Evolutionary conservation across 2,888 invertebrate genomes (phyloP), one percentile per base, ranked within the genome.

Genomic region (Eurytoma californica): DNA sequence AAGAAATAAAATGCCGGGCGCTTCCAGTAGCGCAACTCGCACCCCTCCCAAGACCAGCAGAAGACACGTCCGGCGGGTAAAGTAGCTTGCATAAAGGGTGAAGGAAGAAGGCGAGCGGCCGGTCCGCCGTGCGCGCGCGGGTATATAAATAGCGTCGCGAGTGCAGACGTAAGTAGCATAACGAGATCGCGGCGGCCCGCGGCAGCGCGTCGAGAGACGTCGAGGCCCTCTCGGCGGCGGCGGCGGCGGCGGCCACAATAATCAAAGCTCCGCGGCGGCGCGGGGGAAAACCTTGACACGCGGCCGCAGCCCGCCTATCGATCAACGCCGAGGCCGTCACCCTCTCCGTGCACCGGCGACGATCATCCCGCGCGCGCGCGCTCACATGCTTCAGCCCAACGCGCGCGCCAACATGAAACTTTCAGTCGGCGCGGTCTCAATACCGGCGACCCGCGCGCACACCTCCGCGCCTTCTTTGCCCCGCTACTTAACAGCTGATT

Each of bases 291-390:
- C 85, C 85, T 85, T 86, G 85, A 84, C 86, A 86, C 83, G 83
- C 80, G 77, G 82, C 82, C 76, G 82, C 69, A 61, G 80, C 65
- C 68, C 30, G 69, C 55, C 86, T 86, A 86, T 86, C 87, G 87
- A 87, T 88, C 88, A 87, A 87, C 87, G 84, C 74, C 87, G 87
- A 89, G 87, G 88, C 87, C 87, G 86, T 88, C 88, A 86, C 86
- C 81, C 81, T 79, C 79, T 75, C 68, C 70, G 70, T 18, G 68
- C n/a, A 14, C 68, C 18, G 20, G 20, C 69, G 30, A 30, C 20
- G 24, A 70, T 57, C 79, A 16, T 47, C 53, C 20, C 60, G 5
- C 18, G 9, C 16, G 47, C 51, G 5, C 18, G 5, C 30, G 9
- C 39, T 39, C 39, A 9, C 39, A 39, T 39, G 39, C 39, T 18